A percentile compares a stretch with the other conserved stretches of the same genome.
Evolutionary conservation across 2,113 vertebrate species (phyloP).

Genomic region (Shinisaurus crocodilurus): DNA sequence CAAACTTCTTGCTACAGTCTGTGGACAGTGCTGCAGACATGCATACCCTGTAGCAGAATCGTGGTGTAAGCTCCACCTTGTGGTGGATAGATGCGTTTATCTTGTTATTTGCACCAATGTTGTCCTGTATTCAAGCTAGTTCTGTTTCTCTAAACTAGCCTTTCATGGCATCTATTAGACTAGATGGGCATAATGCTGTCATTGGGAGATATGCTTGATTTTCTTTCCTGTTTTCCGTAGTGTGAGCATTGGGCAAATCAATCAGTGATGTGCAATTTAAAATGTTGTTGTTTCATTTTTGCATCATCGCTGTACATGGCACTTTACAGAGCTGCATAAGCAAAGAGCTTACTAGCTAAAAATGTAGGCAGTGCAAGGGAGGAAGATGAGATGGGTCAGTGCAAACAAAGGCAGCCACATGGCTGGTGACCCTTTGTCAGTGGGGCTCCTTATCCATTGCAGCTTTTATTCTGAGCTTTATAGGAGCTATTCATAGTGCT

Average conservation of each 20-base stretch:
- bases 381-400: background rate
- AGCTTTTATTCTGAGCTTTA: no score
- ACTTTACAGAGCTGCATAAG: background rate
- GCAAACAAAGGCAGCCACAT: background rate
- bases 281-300: background rate
- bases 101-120: background rate
- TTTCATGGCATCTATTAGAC: background rate
- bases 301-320: background rate
- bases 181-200: background rate
- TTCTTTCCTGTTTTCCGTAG: background rate
- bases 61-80: conserved; percentile 23
- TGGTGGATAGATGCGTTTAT: conserved; percentile 8
- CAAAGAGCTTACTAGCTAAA: background rate
- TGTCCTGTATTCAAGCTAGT: background rate
- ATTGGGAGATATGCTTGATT: background rate
- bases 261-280: background rate
- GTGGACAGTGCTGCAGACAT: background rate
- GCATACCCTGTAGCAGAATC: background rate
- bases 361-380: background rate
- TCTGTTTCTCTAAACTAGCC: background rate
- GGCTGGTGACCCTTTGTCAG: no score
- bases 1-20: background rate
- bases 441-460: no score
- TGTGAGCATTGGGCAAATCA: background rate
- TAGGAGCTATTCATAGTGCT: no score